Conservation (phyloP, 2,113 vertebrate genomes). For the Manacus vitellinus region DNA sequence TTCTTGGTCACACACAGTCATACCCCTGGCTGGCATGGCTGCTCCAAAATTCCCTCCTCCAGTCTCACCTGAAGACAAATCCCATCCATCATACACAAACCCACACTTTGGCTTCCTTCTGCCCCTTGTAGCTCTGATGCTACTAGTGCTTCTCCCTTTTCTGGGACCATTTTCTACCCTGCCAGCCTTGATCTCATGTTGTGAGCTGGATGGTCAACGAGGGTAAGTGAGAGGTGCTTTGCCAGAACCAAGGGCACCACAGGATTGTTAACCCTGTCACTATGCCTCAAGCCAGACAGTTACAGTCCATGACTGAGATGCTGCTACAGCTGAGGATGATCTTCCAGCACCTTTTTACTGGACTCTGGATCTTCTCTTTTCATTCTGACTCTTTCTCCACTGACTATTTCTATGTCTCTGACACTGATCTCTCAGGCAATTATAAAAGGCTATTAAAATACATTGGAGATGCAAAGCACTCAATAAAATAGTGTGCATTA, state of each 20-base stretch:
- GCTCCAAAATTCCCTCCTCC: not conserved
- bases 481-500: not conserved
- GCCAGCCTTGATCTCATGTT: not conserved
- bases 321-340: not conserved
- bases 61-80: not conserved
- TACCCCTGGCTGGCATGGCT: not conserved
- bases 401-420: not conserved
- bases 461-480: not conserved
- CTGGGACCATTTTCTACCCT: not conserved
- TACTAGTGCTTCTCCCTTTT: not conserved
- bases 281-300: not conserved
- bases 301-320: not conserved
- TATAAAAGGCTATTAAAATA: not conserved
- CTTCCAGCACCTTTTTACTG: not conserved
- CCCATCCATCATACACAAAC: not conserved
- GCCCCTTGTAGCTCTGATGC: not conserved
- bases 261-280: not conserved
- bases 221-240: not conserved
- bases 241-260: not conserved
- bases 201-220: not conserved
- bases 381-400: not conserved
- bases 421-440: not conserved
- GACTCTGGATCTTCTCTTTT: not conserved
- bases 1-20: not conserved
- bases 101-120: not conserved